Evolutionary conservation across 2,113 vertebrate genomes (phyloP).

Genomic region (Cottus gobio): DNA sequence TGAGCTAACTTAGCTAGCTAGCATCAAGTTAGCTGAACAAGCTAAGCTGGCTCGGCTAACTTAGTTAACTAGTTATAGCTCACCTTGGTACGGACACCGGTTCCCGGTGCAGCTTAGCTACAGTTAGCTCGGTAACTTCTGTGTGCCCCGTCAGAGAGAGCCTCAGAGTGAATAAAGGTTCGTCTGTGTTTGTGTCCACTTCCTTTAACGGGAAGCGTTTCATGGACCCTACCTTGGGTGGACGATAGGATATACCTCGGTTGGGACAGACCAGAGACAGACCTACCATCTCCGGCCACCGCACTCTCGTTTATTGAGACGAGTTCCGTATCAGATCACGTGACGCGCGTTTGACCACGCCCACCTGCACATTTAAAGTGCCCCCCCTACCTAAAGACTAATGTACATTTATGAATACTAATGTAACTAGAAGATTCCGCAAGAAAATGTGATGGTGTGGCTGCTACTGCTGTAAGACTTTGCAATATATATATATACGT

Average conservation of each 20-base stretch:
- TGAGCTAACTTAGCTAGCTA: neutral
- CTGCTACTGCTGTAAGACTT: too few relatives aligned
- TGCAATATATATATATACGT: too few relatives aligned
- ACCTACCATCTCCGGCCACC: neutral
- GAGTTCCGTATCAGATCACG: slow-evolving; percentile 68
- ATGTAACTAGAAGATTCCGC: too few relatives aligned
- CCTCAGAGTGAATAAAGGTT: neutral
- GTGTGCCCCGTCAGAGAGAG: neutral
- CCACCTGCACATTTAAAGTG: slow-evolving; percentile 2
- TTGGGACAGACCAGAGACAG: neutral
- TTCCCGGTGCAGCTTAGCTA: slow-evolving; percentile 3
- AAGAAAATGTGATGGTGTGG: too few relatives aligned
- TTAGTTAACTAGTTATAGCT: neutral
- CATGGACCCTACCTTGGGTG: neutral
- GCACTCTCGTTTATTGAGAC: neutral
- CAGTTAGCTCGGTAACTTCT: slow-evolving; percentile 17
- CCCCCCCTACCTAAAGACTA: neutral
- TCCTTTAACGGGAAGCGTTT: neutral
- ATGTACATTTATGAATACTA: neutral
- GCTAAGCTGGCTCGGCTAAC: too few relatives aligned
- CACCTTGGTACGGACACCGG: neutral
- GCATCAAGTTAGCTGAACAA: neutral
- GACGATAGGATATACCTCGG: neutral
- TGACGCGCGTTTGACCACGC: neutral
- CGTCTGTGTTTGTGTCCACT: rapidly evolving